Evolutionary conservation across 2,113 vertebrate genomes (phyloP).

Genomic region (Carettochelys insculpta): DNA sequence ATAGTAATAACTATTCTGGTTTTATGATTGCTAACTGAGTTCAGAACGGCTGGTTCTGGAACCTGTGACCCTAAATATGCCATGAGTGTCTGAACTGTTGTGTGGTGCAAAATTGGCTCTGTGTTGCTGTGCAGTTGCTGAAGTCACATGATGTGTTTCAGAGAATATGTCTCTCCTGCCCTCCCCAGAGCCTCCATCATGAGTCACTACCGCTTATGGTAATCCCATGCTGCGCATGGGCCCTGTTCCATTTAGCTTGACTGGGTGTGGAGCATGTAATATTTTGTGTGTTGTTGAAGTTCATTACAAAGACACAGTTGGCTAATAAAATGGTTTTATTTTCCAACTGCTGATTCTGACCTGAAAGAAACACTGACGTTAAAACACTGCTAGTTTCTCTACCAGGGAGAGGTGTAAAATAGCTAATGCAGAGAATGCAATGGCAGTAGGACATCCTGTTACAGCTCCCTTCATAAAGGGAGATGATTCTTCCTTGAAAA

Average conservation of each 20-base stretch:
- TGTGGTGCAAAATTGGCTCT: background rate
- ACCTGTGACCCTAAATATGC: background rate
- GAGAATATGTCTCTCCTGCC: background rate
- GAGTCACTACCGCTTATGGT: background rate
- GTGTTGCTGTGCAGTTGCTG: background rate
- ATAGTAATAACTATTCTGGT: background rate
- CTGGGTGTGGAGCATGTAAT: background rate
- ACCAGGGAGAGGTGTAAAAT: background rate
- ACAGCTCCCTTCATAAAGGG: background rate
- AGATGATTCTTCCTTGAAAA: background rate
- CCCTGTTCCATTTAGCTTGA: background rate
- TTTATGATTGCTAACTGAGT: background rate
- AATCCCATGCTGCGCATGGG: background rate
- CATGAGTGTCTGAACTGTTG: background rate
- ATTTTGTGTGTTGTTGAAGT: background rate
- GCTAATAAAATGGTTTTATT: background rate
- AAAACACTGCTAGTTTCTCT: background rate
- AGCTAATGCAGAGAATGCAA: background rate
- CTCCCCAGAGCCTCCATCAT: background rate
- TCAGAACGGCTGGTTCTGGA: background rate
- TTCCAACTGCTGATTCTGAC: background rate
- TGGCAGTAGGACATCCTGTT: slow-evolving; percentile 3
- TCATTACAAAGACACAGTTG: background rate
- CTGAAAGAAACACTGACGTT: background rate
- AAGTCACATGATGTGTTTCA: background rate